phyloP scores from a whole-genome alignment of 2,888 invertebrate genomes.

The Phengaris arion region DNA sequence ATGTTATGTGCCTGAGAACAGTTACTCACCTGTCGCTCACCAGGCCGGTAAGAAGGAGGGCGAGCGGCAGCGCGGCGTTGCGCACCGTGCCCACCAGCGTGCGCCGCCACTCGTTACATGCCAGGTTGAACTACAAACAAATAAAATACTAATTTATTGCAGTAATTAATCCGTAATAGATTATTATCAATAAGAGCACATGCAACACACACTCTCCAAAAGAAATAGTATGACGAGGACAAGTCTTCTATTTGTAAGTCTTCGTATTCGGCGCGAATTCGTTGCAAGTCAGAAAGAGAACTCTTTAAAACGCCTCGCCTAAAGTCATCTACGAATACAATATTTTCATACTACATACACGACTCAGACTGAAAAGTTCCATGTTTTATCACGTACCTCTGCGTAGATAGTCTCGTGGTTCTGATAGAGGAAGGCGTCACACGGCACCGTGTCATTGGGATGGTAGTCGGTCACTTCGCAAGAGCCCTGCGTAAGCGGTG shows the following conservation, averaged over 20 bases:
- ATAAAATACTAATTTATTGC: background rate
- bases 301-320: too few species aligned
- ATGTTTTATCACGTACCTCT: constrained; percentile 50
- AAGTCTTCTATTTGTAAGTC: too few species aligned
- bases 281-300: too few species aligned
- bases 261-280: too few species aligned
- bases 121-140: constrained; percentile 79
- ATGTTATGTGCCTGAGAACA: too few species aligned
- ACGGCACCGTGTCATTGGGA: constrained; percentile 47
- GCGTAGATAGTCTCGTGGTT: constrained; percentile 58
- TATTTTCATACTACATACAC: too few species aligned
- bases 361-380: too few species aligned
- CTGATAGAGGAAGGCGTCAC: constrained; percentile 57
- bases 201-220: too few species aligned
- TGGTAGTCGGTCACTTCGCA: constrained; percentile 54
- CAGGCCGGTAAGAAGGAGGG: constrained; percentile 83
- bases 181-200: too few species aligned
- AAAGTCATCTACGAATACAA: too few species aligned
- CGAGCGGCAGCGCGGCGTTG: constrained; percentile 84
- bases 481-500: constrained; percentile 38
- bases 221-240: too few species aligned
- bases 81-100: constrained; percentile 86
- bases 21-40: constrained; percentile 80
- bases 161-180: too few species aligned
- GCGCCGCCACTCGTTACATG: constrained; percentile 85